phyloP scores from a whole-genome alignment of 2,888 invertebrate species.

The Drosophila histrio region DNA sequence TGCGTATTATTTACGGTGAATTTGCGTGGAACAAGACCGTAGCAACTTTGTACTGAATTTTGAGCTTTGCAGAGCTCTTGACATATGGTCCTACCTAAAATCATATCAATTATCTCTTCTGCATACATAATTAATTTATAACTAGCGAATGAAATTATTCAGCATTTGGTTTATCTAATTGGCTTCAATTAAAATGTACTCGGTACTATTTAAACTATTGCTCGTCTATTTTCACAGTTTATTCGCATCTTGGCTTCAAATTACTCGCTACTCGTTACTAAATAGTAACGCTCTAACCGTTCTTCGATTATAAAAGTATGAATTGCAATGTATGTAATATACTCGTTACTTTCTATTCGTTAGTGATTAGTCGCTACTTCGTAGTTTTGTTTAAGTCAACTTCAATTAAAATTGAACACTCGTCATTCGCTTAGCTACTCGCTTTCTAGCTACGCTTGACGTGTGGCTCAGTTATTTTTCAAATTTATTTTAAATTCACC shows the following conservation, averaged over 20 bases:
- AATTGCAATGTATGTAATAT: too few species aligned
- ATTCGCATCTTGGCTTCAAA: background rate
- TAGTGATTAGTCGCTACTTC: background rate
- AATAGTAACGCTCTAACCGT: background rate
- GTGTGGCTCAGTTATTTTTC: background rate
- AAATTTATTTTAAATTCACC: background rate
- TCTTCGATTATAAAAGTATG: too few species aligned
- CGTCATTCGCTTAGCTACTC: background rate
- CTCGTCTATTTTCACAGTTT: background rate
- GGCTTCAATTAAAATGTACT: background rate
- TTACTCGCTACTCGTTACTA: background rate
- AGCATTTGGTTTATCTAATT: background rate
- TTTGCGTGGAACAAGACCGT: conserved; percentile 6
- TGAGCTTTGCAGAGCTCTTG: background rate
- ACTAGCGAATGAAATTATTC: background rate
- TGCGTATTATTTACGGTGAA: conserved; percentile 33
- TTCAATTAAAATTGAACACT: too few species aligned
- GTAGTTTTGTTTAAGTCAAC: too few species aligned
- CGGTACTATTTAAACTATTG: background rate
- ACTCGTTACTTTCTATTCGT: too few species aligned
- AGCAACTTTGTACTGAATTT: conserved; percentile 5
- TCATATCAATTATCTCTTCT: conserved; percentile 5
- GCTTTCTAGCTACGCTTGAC: background rate
- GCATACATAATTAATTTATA: background rate
- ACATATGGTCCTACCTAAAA: conserved; percentile 2